Conservation (phyloP, 2,113 vertebrate species). For the Antechinus flavipes region DNA sequence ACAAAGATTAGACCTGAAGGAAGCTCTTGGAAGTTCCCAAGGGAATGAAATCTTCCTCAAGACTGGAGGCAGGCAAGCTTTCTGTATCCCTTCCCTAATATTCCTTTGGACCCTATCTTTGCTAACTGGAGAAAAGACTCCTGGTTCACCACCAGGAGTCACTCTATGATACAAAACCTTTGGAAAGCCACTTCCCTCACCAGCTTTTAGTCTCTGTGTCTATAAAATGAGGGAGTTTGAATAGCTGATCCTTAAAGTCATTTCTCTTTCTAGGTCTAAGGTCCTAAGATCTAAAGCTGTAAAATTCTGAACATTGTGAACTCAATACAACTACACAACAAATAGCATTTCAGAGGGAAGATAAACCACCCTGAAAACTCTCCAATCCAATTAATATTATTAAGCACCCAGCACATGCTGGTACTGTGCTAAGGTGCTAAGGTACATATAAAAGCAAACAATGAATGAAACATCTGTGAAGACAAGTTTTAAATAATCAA, state of each 20-base stretch:
- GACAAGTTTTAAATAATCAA: neutral
- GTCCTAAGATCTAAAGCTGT: neutral
- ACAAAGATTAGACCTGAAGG: neutral
- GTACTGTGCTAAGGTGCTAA: neutral
- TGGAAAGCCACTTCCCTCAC: neutral
- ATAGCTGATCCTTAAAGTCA: too few relatives aligned
- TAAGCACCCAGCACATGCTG: neutral
- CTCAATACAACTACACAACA: neutral
- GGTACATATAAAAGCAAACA: neutral
- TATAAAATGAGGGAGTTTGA: neutral
- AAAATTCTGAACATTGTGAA: neutral
- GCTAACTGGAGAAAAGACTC: neutral
- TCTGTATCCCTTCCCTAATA: neutral
- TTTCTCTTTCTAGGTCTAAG: neutral
- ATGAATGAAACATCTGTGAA: neutral
- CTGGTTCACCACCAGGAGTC: neutral
- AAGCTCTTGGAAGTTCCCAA: neutral
- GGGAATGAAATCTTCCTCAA: neutral
- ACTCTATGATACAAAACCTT: neutral
- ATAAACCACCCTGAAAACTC: neutral
- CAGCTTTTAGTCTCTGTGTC: neutral
- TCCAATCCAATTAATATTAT: neutral
- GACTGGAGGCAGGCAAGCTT: neutral
- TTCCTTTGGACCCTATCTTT: neutral
- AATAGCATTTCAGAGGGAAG: neutral